Evolutionary conservation across 2,113 vertebrate species (phyloP).

Genomic region (Tautogolabrus adspersus): DNA sequence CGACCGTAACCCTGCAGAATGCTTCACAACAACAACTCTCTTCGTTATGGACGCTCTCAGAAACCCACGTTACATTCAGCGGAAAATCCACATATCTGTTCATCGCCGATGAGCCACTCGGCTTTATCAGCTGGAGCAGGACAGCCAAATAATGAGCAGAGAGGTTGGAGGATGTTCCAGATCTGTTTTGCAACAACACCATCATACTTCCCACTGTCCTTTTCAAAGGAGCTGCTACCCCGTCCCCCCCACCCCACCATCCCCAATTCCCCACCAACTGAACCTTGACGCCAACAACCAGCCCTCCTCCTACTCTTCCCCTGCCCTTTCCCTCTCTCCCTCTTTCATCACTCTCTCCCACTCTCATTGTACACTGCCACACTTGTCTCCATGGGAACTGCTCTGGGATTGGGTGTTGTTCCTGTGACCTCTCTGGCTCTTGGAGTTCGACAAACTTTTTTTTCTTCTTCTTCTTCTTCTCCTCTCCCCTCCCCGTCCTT

Average conservation of each 20-base stretch:
- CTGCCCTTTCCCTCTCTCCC: constrained; percentile 71
- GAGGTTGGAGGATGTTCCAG: constrained; percentile 63
- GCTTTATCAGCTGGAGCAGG: background rate
- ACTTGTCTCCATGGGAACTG: constrained; percentile 87
- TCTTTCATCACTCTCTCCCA: constrained; percentile 76
- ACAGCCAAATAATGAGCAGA: constrained; percentile 41
- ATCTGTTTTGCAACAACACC: constrained; percentile 54
- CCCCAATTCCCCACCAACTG: constrained; percentile 67
- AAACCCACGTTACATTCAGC: constrained; percentile 4
- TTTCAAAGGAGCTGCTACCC: constrained; percentile 38
- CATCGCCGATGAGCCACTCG: constrained; percentile 14
- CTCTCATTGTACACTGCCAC: constrained; percentile 83
- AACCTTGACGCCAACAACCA: constrained; percentile 76
- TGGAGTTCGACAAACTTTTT: constrained; percentile 76
- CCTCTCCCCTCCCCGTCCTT: constrained; percentile 37
- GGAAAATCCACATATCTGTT: constrained; percentile 53
- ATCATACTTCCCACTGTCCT: constrained; percentile 75
- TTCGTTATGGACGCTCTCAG: background rate
- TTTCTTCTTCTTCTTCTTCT: background rate
- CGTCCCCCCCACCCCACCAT: background rate
- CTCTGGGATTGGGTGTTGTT: constrained; percentile 84
- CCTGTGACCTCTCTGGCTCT: constrained; percentile 84
- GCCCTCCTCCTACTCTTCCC: constrained; percentile 59
- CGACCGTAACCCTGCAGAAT: constrained; percentile 16
- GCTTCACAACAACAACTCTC: constrained; percentile 26